Evolutionary conservation across 2,113 vertebrate genomes (phyloP).

Genomic region (Sylvilagus bachmani): DNA sequence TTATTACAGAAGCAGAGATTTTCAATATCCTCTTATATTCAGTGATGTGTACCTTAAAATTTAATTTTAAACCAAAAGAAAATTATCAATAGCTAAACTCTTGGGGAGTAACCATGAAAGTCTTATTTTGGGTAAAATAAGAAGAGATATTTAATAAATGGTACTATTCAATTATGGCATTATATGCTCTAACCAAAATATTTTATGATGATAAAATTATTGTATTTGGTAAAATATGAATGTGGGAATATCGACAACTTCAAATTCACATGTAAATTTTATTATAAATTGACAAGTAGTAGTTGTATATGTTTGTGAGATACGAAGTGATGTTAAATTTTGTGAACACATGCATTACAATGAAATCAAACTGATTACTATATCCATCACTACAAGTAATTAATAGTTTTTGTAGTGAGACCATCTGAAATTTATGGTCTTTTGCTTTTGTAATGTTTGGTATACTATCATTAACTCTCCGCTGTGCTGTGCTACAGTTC

Average conservation of each 20-base stretch:
- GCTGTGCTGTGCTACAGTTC: not conserved
- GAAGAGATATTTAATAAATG: not conserved
- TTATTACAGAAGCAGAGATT: not conserved
- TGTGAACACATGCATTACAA: not conserved
- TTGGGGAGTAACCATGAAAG: not conserved
- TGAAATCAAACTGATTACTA: not conserved
- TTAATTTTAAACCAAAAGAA: not conserved
- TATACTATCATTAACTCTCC: not conserved
- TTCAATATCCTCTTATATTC: not conserved
- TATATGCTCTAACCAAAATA: not conserved
- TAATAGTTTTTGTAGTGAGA: not conserved
- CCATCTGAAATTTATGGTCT: not conserved
- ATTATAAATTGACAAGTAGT: not conserved
- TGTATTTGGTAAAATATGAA: not conserved
- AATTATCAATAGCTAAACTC: not conserved
- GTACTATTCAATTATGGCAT: not conserved
- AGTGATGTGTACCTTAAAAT: not conserved
- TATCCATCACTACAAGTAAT: not conserved
- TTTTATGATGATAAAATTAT: slow-evolving; percentile 35
- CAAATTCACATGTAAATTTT: not conserved
- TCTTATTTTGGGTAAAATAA: not conserved
- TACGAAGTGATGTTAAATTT: not conserved
- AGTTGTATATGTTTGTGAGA: not conserved
- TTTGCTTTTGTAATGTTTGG: not conserved
- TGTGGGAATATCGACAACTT: not conserved